Evolutionary conservation across 2,888 invertebrate genomes (phyloP).

Genomic region (Yponomeuta sedellus): DNA sequence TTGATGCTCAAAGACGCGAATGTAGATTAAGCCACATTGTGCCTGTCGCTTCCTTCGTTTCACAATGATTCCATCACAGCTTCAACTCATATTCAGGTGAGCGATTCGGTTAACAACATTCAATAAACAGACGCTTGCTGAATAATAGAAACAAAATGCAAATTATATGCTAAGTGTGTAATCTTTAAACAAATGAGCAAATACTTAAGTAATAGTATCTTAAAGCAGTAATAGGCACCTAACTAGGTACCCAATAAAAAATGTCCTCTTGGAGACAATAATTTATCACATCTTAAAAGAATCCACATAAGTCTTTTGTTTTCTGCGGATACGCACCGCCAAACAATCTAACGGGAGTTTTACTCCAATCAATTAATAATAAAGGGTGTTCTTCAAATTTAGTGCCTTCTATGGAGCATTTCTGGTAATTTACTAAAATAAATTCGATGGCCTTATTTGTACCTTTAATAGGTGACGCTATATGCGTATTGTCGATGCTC

Average conservation of each 20-base stretch:
- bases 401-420: conserved; percentile 52
- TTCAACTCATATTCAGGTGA: too few relatives aligned
- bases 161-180: too few relatives aligned
- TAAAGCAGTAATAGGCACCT: neutral
- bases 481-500: conserved; percentile 51
- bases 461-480: conserved; percentile 48
- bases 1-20: conserved; percentile 19
- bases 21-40: conserved; percentile 5
- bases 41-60: neutral
- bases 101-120: too few relatives aligned
- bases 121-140: too few relatives aligned
- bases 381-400: conserved; percentile 36
- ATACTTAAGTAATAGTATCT: too few relatives aligned
- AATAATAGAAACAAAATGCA: too few relatives aligned
- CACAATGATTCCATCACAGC: neutral
- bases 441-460: conserved; percentile 56
- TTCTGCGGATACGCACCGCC: conserved; percentile 80
- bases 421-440: conserved; percentile 55
- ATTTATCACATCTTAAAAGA: conserved; percentile 45
- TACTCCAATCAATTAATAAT: conserved; percentile 79
- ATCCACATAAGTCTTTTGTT: conserved; percentile 76
- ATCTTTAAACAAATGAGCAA: too few relatives aligned
- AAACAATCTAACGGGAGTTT: conserved; percentile 80
- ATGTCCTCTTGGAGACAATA: too few relatives aligned
- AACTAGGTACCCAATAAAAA: neutral